Conservation (phyloP, 2,113 vertebrate genomes). For the Zingel zingel region DNA sequence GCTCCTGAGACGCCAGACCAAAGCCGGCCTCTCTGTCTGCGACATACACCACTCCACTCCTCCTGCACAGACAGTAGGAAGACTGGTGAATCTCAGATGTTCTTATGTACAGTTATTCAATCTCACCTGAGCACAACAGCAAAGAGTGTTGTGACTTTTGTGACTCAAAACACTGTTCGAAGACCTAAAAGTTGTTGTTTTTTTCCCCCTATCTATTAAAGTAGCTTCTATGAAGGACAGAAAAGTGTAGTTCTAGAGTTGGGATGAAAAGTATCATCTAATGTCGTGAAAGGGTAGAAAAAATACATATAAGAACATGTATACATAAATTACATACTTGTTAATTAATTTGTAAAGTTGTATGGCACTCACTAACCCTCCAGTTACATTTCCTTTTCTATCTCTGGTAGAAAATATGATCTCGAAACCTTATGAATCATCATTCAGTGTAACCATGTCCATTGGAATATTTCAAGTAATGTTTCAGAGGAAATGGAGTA, state of each 20-base stretch:
- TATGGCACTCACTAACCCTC: too few relatives aligned
- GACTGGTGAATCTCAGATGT: not conserved
- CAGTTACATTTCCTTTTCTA: too few relatives aligned
- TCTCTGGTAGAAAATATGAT: too few relatives aligned
- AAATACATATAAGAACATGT: too few relatives aligned
- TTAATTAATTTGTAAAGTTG: not conserved
- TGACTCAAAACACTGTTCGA: too few relatives aligned
- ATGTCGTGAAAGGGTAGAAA: not conserved
- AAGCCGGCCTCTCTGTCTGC: conserved; percentile 89
- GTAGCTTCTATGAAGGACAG: not conserved
- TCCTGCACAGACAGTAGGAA: conserved; percentile 78
- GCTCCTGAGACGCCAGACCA: conserved; percentile 92
- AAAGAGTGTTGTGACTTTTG: not conserved
- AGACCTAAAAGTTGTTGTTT: too few relatives aligned
- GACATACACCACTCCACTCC: conserved; percentile 86
- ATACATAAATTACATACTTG: too few relatives aligned
- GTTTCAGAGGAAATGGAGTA: too few relatives aligned
- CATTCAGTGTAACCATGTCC: too few relatives aligned
- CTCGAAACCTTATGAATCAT: too few relatives aligned
- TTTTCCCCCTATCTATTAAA: not conserved
- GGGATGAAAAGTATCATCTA: not conserved
- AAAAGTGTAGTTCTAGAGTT: not conserved
- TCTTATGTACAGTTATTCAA: too few relatives aligned
- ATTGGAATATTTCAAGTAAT: too few relatives aligned
- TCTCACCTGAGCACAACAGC: not conserved